Evolutionary conservation across 2,888 invertebrate genomes (phyloP).

Genomic region (Caenorhabditis wallacei): DNA sequence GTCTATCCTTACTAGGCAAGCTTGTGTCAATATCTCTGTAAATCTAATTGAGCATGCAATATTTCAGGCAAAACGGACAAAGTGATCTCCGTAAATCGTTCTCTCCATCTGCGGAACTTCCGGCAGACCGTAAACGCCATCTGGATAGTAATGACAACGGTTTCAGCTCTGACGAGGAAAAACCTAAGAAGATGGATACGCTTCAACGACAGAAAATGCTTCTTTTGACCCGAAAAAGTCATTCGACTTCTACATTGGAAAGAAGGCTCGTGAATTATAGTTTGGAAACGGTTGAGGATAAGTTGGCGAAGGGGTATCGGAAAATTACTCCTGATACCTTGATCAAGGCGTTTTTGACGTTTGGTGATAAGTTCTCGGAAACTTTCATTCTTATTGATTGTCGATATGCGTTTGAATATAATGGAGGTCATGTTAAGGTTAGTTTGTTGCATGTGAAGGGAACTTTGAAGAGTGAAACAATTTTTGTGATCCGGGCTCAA

Average conservation of each 20-base stretch:
- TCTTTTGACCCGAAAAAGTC: conserved; percentile 5
- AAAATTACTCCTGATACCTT: not conserved
- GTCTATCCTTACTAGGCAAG: too few relatives aligned
- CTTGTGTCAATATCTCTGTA: too few relatives aligned
- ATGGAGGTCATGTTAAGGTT: conserved; percentile 66
- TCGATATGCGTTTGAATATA: conserved; percentile 65
- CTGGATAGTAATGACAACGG: not conserved
- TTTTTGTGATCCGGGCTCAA: too few relatives aligned
- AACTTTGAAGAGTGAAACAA: too few relatives aligned
- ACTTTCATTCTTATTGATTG: conserved; percentile 65
- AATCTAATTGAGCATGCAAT: not conserved
- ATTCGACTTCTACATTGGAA: conserved; percentile 2
- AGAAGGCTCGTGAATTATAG: conserved; percentile 24
- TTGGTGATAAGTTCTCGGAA: conserved; percentile 2
- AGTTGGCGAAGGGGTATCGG: too few relatives aligned
- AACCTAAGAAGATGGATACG: too few relatives aligned
- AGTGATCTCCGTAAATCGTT: not conserved
- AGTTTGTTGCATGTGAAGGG: too few relatives aligned
- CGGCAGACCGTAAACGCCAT: not conserved
- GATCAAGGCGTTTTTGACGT: too few relatives aligned
- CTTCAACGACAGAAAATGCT: not conserved
- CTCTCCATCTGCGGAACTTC: not conserved
- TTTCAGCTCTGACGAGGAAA: not conserved
- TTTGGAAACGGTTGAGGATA: not conserved
- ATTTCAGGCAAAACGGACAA: not conserved